Evolutionary conservation across 2,797 vertebrate species (phyloP), one percentile per base, ranked within the genome.

Genomic region (Coendou prehensilis): DNA sequence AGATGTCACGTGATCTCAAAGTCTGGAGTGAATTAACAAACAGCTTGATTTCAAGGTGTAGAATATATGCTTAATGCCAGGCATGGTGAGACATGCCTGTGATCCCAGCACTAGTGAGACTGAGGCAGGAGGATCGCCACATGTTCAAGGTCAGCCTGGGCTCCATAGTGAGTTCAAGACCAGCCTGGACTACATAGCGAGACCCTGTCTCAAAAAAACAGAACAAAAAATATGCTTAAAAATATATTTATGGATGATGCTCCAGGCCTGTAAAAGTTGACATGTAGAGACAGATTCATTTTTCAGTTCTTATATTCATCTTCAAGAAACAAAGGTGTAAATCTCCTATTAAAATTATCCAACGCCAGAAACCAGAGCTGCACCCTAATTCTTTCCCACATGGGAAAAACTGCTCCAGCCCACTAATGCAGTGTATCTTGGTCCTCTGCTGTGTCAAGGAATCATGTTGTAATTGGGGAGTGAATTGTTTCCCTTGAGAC

Each of bases 401-500:
- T 63, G 90, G 93, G 89, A 95, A 94, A 90, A 86, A 69, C 61
- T 84, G 93, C 63, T 69, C 14, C 4, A 17, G 59, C 89, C 94
- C 95, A 56, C 87, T 87, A 89, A 75, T 79, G 41, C 9, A 78
- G 94, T 90, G 97, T 91, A 95, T 95, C 80, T 92, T 50, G 23
- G 81, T 93, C 97, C 94, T 92, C 75, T 82, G 50, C 97, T 98
- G 98, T 11, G 2, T 97, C 97, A 92, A 95, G 96, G 94, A 93
- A 71, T 87, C 96, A 0, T 0, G 20, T 78, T 95, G 23, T 95
- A 96, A 97, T 96, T 98, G 88, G 41, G 86, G 96, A 92, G 87
- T 97, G 59, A 79, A 97, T 97, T 92, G 91, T 98, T 98, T 96
- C 97, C 83, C 93, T 96, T 64, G 54, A 96, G 97, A 94, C 92